Conservation (phyloP, 2,797 vertebrate genomes). For the Semotilus atromaculatus region DNA sequence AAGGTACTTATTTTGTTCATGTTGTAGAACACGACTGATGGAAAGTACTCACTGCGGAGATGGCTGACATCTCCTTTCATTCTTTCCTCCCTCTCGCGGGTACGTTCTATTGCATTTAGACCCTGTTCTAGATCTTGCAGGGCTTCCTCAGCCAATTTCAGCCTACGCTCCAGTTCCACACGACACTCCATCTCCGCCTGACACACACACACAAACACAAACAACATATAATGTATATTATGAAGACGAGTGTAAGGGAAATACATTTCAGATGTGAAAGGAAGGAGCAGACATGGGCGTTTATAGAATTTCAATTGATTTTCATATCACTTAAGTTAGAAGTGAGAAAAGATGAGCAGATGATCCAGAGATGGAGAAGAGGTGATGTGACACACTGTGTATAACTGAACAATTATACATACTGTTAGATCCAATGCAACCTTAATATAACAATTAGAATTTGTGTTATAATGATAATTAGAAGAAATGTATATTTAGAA, state of each 20-base stretch:
- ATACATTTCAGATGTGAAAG: slow-evolving; percentile 15
- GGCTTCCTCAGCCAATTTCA: slow-evolving; percentile 90
- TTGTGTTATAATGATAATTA: no score
- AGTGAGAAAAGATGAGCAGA: not conserved
- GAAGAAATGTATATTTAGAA: no score
- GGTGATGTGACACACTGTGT: slow-evolving; percentile 2
- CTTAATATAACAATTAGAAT: not conserved
- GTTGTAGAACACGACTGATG: not conserved
- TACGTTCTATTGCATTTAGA: slow-evolving; percentile 85
- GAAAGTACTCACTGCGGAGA: slow-evolving; percentile 87
- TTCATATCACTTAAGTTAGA: slow-evolving; percentile 21
- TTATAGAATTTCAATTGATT: slow-evolving; percentile 37
- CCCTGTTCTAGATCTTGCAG: slow-evolving; percentile 91
- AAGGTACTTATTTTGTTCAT: not conserved
- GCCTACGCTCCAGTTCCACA: slow-evolving; percentile 86
- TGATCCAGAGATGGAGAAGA: slow-evolving; percentile 13
- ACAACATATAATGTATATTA: not conserved
- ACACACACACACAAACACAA: slow-evolving; percentile 25
- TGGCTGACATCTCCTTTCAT: slow-evolving; percentile 94
- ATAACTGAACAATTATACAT: slow-evolving; percentile 36
- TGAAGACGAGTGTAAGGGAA: not conserved
- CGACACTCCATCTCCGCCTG: slow-evolving; percentile 92
- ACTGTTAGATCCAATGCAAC: not conserved
- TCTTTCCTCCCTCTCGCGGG: slow-evolving; percentile 89
- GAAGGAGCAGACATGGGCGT: not conserved